Evolutionary conservation across 2,797 vertebrate species (phyloP).

Genomic region (Anguilla obscura): DNA sequence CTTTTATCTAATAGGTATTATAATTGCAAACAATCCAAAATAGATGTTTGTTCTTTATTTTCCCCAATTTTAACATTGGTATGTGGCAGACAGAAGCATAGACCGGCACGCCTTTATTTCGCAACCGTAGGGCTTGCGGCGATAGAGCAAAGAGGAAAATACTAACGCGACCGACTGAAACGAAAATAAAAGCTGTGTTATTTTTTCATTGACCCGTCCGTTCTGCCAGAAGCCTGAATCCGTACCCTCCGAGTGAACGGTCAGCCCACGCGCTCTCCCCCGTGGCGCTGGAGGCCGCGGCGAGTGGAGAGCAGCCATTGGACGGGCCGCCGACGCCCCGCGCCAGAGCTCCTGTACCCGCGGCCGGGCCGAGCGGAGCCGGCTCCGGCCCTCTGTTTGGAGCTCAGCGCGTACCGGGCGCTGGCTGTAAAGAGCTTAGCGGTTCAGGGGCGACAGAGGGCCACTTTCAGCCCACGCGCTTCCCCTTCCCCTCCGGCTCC

Average conservation of each 20-base stretch:
- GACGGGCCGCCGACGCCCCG: background rate
- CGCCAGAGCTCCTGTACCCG: background rate
- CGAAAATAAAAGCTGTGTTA: background rate
- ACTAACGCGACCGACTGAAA: background rate
- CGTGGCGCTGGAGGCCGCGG: background rate
- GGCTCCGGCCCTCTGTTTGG: background rate
- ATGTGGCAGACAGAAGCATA: background rate
- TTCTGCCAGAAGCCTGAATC: background rate
- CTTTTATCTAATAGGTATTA: background rate
- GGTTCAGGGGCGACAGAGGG: background rate
- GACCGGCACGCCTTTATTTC: background rate
- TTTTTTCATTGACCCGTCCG: background rate
- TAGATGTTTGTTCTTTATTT: background rate
- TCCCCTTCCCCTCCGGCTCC: slow-evolving; percentile 16
- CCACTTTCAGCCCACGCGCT: slow-evolving; percentile 5
- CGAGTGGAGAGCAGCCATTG: slow-evolving; percentile 6
- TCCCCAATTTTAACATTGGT: slow-evolving; percentile 18
- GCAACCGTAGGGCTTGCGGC: background rate
- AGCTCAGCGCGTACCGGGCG: background rate
- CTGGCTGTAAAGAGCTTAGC: slow-evolving; percentile 10
- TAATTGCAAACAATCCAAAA: background rate
- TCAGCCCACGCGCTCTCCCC: background rate
- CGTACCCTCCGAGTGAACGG: background rate
- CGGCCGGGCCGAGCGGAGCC: background rate
- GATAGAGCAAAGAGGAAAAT: background rate